phyloP scores from a whole-genome alignment of 2,113 vertebrate genomes.

The Carassius auratus region DNA sequence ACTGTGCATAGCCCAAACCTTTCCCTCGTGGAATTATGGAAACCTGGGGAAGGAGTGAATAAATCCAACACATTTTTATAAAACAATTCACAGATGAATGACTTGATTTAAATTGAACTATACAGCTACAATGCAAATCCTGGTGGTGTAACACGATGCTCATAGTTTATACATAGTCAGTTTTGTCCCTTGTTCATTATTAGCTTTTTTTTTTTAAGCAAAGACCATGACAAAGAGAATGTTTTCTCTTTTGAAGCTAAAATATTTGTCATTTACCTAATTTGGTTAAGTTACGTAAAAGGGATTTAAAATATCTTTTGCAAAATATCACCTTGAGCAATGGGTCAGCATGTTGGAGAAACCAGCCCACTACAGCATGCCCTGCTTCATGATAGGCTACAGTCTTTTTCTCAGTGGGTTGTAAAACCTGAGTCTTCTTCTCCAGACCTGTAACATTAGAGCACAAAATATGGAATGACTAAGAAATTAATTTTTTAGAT shows the following conservation, averaged over 20 bases:
- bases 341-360: conserved; percentile 70
- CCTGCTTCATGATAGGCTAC: conserved; percentile 74
- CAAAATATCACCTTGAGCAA: conserved; percentile 67
- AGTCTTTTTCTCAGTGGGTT: conserved; percentile 66
- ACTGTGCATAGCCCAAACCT: conserved; percentile 70
- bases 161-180: background rate
- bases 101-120: background rate
- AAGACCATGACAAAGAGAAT: too few species aligned
- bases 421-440: conserved; percentile 75
- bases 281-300: background rate
- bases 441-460: conserved; percentile 67
- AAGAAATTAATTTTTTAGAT: background rate
- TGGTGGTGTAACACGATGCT: background rate
- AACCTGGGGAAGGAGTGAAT: conserved; percentile 60
- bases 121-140: background rate
- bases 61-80: background rate
- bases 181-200: too few species aligned
- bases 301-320: background rate
- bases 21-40: conserved; percentile 71
- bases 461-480: background rate
- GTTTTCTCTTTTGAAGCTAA: background rate
- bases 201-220: too few species aligned
- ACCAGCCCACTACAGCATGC: conserved; percentile 72
- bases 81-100: background rate
- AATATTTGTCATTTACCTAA: background rate